Percentiles rank a stretch among this genome's conserved stretches.
Conservation (phyloP, 2,113 vertebrate species). For the Menura novaehollandiae region DNA sequence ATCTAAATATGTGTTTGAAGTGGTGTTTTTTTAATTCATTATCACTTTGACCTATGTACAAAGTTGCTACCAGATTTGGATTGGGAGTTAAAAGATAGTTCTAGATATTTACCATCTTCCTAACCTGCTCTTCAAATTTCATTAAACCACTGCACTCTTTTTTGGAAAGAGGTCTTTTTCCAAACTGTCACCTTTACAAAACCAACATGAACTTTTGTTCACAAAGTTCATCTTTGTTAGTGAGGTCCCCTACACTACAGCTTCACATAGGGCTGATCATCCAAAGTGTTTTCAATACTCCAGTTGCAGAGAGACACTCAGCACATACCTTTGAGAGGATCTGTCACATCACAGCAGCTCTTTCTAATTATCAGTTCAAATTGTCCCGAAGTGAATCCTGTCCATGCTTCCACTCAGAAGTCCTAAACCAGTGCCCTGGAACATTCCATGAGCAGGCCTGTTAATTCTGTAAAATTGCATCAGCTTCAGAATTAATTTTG, state of each 20-base stretch:
- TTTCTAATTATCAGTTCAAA: not conserved
- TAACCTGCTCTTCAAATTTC: not conserved
- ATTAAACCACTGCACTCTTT: not conserved
- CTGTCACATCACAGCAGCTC: not conserved
- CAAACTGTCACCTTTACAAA: not conserved
- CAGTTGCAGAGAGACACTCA: not conserved
- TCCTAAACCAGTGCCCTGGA: not conserved
- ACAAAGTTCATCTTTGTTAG: not conserved
- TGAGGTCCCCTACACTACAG: not conserved
- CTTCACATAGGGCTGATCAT: not conserved
- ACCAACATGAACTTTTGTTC: not conserved
- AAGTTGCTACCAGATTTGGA: not conserved
- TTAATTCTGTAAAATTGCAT: not conserved
- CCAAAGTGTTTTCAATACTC: not conserved
- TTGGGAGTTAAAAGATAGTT: not conserved
- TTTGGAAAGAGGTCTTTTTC: not conserved
- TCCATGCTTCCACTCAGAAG: not conserved
- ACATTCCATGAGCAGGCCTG: not conserved
- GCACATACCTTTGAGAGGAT: not conserved
- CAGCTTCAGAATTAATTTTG: not conserved
- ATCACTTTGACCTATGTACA: not conserved
- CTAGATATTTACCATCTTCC: not conserved
- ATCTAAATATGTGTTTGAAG: not conserved
- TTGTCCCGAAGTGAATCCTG: not conserved
- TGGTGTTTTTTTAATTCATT: not conserved